These are phyloP conservation scores for Notothenia coriiceps DNA, from an alignment of 2,113 vertebrate species.

Conservation along the genomic window DNA sequence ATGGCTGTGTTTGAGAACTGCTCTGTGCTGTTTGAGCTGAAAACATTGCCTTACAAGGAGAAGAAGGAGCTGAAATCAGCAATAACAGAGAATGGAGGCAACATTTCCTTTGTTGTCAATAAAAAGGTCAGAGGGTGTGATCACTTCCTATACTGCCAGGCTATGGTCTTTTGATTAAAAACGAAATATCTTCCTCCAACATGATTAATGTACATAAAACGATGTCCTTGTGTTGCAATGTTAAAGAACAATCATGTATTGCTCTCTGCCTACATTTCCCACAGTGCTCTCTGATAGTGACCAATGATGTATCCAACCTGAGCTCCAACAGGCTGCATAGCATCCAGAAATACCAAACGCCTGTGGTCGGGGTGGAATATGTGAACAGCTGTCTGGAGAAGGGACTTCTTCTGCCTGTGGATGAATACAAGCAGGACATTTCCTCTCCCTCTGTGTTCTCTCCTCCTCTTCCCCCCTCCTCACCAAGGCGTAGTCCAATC, in stretches of 20 bases:
- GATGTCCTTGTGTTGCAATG: no score
- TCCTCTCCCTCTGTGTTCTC: background rate
- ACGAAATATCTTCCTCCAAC: background rate
- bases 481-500: background rate
- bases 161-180: background rate
- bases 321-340: constrained; percentile 79
- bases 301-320: constrained; percentile 75
- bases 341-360: constrained; percentile 79
- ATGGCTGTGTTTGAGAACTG: constrained; percentile 83
- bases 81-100: constrained; percentile 84
- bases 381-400: constrained; percentile 84
- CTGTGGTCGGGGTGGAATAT: constrained; percentile 83
- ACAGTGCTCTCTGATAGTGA: constrained; percentile 88
- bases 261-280: constrained; percentile 18
- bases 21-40: constrained; percentile 85
- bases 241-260: background rate
- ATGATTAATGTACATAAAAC: no score
- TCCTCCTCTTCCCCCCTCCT: background rate
- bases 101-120: constrained; percentile 82
- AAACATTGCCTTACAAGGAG: constrained; percentile 76
- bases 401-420: constrained; percentile 75
- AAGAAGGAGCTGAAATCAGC: constrained; percentile 81
- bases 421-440: constrained; percentile 60
- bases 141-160: background rate
- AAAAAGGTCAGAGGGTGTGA: constrained; percentile 75